A percentile compares a stretch with the other conserved stretches of the same genome.
phyloP scores from a whole-genome alignment of 30 jellyfish, hydroid and myxozoan genomes.

The Chironex yamaguchii region DNA sequence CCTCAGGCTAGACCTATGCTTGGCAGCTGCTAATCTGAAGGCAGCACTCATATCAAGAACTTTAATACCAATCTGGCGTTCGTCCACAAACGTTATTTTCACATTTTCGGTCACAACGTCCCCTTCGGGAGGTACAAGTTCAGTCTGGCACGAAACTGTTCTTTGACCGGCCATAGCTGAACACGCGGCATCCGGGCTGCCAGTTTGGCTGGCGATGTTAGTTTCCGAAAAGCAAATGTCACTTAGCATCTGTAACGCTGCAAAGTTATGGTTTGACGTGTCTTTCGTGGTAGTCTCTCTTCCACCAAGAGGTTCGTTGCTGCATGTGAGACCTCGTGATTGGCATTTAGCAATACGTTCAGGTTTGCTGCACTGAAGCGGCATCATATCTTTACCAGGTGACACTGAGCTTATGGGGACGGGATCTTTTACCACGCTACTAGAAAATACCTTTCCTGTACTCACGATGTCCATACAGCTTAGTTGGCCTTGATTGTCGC shows the following conservation, averaged over 20 bases:
- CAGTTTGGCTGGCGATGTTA: background rate
- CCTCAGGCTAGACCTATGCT: background rate
- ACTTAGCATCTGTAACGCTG: background rate
- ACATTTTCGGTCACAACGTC: background rate
- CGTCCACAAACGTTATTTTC: background rate
- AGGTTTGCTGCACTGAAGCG: no score
- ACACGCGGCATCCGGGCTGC: background rate
- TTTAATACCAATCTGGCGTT: background rate
- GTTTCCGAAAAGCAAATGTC: background rate
- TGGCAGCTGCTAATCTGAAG: background rate
- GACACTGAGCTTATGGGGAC: background rate
- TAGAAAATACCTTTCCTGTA: background rate
- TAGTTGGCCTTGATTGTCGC: background rate
- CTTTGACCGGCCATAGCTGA: background rate
- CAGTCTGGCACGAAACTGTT: background rate
- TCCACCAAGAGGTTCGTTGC: no score
- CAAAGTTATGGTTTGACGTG: background rate
- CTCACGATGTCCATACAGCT: background rate
- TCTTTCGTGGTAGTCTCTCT: background rate
- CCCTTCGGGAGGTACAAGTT: background rate
- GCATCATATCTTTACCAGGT: no score
- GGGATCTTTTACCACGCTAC: background rate
- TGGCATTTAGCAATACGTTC: no score
- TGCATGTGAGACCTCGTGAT: no score
- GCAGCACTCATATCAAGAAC: background rate